Evolutionary conservation across 2,113 vertebrate species (phyloP).

Genomic region (Alligator sinensis): DNA sequence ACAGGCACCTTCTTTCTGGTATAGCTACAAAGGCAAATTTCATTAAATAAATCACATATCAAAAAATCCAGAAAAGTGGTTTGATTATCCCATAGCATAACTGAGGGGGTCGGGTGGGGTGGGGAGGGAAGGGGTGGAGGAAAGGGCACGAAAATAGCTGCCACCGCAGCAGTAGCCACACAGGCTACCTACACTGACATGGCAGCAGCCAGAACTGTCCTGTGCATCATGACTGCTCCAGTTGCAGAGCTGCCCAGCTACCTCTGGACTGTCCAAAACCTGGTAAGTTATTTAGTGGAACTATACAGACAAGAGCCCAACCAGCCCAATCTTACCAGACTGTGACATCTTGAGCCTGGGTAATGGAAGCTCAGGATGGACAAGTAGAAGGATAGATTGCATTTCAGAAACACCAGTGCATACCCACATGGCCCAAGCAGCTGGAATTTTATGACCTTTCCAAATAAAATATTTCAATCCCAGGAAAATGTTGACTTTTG

Average conservation of each 20-base stretch:
- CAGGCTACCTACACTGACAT: too few relatives aligned
- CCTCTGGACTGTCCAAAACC: not conserved
- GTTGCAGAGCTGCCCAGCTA: too few relatives aligned
- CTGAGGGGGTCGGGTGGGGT: too few relatives aligned
- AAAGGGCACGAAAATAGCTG: too few relatives aligned
- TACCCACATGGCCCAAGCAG: not conserved
- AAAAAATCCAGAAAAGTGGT: not conserved
- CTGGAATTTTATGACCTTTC: not conserved
- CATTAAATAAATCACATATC: not conserved
- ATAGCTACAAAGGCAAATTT: not conserved
- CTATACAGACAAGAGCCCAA: not conserved
- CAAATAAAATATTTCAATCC: not conserved
- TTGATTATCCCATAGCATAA: not conserved
- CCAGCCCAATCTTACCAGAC: not conserved
- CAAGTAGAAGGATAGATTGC: not conserved
- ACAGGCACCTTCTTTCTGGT: not conserved
- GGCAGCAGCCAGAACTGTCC: too few relatives aligned
- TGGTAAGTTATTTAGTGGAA: not conserved
- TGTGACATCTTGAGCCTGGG: not conserved
- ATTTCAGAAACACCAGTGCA: not conserved
- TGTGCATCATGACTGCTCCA: too few relatives aligned
- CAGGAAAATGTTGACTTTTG: not conserved
- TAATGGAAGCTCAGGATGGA: not conserved
- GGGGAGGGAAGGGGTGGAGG: too few relatives aligned
- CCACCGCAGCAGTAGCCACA: too few relatives aligned